Evolutionary conservation across 2,797 vertebrate genomes (phyloP).

Genomic region (Pantherophis alleghaniensis): DNA sequence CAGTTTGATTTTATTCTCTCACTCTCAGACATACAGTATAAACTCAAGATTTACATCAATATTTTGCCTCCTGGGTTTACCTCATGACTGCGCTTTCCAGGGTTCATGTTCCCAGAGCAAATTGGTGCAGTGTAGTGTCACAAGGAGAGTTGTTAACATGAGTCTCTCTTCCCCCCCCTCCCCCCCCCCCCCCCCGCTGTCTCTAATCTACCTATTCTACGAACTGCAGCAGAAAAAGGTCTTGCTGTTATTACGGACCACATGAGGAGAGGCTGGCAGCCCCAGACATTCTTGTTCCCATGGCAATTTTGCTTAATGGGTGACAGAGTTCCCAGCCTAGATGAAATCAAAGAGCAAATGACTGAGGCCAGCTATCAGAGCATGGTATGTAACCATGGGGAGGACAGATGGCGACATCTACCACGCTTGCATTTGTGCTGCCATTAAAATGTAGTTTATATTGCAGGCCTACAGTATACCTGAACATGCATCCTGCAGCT

Average conservation of each 20-base stretch:
- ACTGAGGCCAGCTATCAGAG: conserved; percentile 5
- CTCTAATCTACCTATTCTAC: conserved; percentile 2
- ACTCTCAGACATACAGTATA: neutral
- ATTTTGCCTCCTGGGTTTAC: neutral
- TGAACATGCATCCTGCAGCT: neutral
- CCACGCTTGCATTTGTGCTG: neutral
- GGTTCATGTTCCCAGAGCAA: neutral
- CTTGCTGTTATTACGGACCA: conserved; percentile 4
- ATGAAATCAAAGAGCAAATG: conserved; percentile 35
- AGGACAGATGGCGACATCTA: neutral
- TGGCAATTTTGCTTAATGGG: conserved; percentile 25
- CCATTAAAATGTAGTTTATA: conserved; percentile 10
- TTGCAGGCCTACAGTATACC: neutral
- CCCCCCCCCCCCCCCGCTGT: neutral
- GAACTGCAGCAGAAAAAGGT: neutral
- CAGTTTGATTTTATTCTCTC: neutral
- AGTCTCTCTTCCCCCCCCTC: neutral
- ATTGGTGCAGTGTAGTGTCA: neutral
- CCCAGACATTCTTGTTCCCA: conserved; percentile 23
- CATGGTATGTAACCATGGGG: neutral
- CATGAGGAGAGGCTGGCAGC: neutral
- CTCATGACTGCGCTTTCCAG: neutral
- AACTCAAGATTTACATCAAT: neutral
- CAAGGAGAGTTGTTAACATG: neutral
- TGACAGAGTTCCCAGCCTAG: neutral